Evolutionary conservation across 2,797 vertebrate species (phyloP).

Genomic region (Clamator glandarius): DNA sequence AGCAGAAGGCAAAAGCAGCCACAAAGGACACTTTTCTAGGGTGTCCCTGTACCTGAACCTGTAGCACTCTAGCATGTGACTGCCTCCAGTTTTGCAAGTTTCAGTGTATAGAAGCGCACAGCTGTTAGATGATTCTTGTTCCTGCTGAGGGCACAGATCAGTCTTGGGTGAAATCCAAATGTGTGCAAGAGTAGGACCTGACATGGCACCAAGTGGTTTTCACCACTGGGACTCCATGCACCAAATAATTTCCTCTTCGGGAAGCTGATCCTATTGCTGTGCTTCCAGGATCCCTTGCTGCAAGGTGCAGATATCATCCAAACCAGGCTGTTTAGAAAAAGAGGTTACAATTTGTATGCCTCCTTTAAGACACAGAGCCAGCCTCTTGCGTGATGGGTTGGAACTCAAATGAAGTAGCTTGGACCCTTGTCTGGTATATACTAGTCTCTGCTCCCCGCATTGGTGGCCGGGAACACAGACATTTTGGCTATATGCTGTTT

Average conservation of each 20-base stretch:
- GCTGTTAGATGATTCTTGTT: neutral
- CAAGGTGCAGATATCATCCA: neutral
- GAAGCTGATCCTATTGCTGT: fast-evolving
- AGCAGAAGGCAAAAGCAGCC: neutral
- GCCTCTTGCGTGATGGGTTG: neutral
- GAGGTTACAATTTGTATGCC: neutral
- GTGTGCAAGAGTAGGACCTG: neutral
- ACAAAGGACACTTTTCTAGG: neutral
- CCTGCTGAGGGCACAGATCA: neutral
- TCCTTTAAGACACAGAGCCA: fast-evolving
- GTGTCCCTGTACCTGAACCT: neutral
- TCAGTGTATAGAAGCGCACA: neutral
- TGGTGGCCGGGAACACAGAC: neutral
- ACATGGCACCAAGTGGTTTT: neutral
- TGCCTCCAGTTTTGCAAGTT: neutral
- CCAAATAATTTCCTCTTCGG: neutral
- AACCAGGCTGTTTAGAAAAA: neutral
- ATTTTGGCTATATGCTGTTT: neutral
- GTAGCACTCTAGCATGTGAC: neutral
- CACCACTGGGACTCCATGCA: neutral
- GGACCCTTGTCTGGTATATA: neutral
- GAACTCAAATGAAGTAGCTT: neutral
- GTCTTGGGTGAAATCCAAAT: neutral
- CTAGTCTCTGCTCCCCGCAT: neutral
- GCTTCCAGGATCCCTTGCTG: neutral